Conservation (phyloP, 2,797 vertebrate species). For the Gallinago solitaria region DNA sequence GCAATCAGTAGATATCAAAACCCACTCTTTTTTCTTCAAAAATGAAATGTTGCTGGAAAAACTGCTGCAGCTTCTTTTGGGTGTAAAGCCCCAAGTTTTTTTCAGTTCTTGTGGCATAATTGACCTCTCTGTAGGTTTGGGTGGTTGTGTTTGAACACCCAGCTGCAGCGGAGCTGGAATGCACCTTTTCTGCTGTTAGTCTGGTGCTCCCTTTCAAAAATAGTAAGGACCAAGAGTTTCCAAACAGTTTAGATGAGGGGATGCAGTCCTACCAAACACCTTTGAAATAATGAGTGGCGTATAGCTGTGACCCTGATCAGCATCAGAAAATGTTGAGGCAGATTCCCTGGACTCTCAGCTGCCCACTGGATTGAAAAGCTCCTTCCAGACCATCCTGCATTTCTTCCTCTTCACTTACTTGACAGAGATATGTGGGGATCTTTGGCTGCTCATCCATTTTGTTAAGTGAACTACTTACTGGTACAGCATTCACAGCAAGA, state of each 20-base stretch:
- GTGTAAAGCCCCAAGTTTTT: neutral
- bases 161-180: neutral
- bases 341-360: neutral
- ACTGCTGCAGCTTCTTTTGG: neutral
- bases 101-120: neutral
- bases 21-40: neutral
- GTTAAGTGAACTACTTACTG: neutral
- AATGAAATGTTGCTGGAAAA: neutral
- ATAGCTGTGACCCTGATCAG: neutral
- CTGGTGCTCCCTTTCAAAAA: neutral
- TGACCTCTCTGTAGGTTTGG: neutral
- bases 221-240: neutral
- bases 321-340: neutral
- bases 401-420: neutral
- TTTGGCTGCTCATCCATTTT: neutral
- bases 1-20: neutral
- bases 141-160: neutral
- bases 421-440: neutral
- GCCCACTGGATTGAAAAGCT: neutral
- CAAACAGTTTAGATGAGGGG: neutral
- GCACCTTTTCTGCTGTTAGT: neutral
- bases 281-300: neutral
- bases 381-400: neutral
- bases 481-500: neutral
- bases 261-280: neutral